Conservation (phyloP, 1,140 invertebrate species). For the Trissolcus basalis region DNA sequence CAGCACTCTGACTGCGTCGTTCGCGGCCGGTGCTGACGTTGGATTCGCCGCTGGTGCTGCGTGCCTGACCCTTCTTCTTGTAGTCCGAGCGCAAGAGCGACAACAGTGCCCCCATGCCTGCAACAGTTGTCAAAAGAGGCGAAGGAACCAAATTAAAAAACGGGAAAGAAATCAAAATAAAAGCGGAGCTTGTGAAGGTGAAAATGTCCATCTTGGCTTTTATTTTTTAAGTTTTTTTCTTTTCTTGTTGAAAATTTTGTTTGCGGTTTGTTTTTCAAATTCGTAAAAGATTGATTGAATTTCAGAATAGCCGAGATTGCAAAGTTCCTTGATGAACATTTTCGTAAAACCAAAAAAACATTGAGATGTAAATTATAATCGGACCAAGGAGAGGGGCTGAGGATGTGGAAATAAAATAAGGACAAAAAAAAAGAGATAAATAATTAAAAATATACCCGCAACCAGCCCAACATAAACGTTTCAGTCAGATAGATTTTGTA, state of each 20-base stretch:
- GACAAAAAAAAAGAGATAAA: constrained; percentile 13
- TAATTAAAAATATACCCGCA: constrained; percentile 65
- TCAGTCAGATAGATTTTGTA: constrained; percentile 70
- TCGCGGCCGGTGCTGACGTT: constrained; percentile 40
- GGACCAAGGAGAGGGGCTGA: constrained; percentile 7
- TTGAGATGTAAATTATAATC: constrained; percentile 31
- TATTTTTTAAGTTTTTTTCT: background rate
- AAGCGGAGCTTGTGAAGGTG: constrained; percentile 6
- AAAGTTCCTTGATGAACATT: constrained; percentile 49
- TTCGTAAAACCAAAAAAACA: constrained; percentile 36
- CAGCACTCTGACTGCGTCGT: constrained; percentile 51
- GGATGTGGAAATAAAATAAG: constrained; percentile 20
- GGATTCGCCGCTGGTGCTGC: constrained; percentile 49
- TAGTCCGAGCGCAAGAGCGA: constrained; percentile 69
- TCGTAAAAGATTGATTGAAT: too few relatives aligned
- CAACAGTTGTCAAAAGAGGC: constrained; percentile 66
- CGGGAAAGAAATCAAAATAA: constrained; percentile 50
- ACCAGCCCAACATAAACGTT: constrained; percentile 74
- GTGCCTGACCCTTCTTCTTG: constrained; percentile 59
- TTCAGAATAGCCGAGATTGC: background rate
- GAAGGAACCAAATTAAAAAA: constrained; percentile 64
- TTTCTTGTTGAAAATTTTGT: too few relatives aligned
- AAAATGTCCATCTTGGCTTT: constrained; percentile 27
- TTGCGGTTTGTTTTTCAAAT: too few relatives aligned
- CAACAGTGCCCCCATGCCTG: constrained; percentile 72